Evolutionary conservation across 2,888 invertebrate genomes (phyloP), one percentile per base, ranked within the genome.

Genomic region (Zonitis immaculata): DNA sequence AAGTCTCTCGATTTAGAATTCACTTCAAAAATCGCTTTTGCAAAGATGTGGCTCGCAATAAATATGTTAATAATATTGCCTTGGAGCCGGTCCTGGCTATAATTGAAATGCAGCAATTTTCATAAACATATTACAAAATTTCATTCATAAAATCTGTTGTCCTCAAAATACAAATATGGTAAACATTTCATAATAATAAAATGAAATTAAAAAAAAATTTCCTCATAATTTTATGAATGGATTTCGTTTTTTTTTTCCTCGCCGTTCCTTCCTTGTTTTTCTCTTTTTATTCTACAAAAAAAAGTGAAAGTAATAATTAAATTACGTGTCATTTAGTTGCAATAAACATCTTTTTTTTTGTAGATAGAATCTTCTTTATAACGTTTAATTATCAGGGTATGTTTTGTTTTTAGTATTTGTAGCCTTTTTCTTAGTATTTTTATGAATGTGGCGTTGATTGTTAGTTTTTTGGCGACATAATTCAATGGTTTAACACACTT

Each of bases 381-480:
- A 64, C 68, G 67, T 69, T 67, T 70, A 69, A 70, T 69, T 70
- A 70, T 64, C 66, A 52, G 57, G 6, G 6, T 6, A 6, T n/a
- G 3, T 39, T 16, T 39, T 16, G 14, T 35, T 35, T 35, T n/a
- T 6, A 9, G 27, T 35, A 8, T 35, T 9, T 35, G 16, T 16
- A n/a, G n/a, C n/a, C n/a, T n/a, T n/a, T n/a, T n/a, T n/a, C n/a
- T n/a, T n/a, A n/a, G n/a, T n/a, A n/a, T n/a, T n/a, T n/a, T n/a
- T n/a, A n/a, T n/a, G n/a, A n/a, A n/a, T 32, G 3, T 14, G 12
- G 61, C 58, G 58, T 54, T 58, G 65, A n/a, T n/a, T n/a, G n/a
- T n/a, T n/a, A n/a, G n/a, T n/a, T n/a, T 66, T 68, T 67, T 63
- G 64, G 69, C 66, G 69, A 69, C 70, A 70, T 67, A 70, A 68